Percentiles rank a stretch among this genome's conserved stretches.
phyloP scores from a whole-genome alignment of 2,113 vertebrate species.

The Ginglymostoma cirratum region DNA sequence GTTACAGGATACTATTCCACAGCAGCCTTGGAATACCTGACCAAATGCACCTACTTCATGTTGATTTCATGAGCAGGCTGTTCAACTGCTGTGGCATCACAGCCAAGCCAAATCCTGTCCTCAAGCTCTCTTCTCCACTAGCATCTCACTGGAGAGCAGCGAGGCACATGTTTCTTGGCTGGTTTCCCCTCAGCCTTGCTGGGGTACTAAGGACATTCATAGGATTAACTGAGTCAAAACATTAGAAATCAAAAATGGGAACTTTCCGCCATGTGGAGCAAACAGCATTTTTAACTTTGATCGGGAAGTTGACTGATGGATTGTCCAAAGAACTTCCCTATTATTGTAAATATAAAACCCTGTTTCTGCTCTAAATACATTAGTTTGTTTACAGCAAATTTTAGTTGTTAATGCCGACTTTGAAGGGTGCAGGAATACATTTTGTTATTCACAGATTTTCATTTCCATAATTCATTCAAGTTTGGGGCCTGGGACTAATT shows the following conservation, averaged over 20 bases:
- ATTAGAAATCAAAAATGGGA: background rate
- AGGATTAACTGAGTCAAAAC: background rate
- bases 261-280: background rate
- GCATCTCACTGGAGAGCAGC: background rate
- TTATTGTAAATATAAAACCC: background rate
- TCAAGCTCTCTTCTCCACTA: background rate
- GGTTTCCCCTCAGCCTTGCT: background rate
- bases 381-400: background rate
- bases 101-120: background rate
- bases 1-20: background rate
- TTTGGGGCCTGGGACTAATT: background rate
- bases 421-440: background rate
- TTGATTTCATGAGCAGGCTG: background rate
- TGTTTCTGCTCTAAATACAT: background rate
- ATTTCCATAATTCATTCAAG: constrained; percentile 28
- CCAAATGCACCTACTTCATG: background rate
- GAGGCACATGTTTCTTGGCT: background rate
- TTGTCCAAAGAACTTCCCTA: background rate
- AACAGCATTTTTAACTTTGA: background rate
- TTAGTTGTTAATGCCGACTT: background rate
- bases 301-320: background rate
- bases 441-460: background rate
- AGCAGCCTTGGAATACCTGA: background rate
- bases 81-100: background rate
- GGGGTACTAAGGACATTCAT: background rate